Evolutionary conservation across 2,113 vertebrate species (phyloP).

Genomic region (Athene noctua): DNA sequence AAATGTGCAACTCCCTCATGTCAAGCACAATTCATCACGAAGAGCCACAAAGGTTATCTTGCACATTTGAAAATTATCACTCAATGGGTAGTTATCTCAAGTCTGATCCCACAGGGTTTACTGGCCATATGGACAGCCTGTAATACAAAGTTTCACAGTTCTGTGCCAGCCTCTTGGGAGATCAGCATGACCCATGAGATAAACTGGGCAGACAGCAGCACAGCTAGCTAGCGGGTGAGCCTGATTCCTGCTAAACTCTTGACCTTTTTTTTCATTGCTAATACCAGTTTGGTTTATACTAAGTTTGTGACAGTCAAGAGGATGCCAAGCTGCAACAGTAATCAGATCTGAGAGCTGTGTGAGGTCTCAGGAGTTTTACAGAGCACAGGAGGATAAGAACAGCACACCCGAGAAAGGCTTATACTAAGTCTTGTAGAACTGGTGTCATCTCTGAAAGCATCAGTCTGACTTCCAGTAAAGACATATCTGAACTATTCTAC

Average conservation of each 20-base stretch:
- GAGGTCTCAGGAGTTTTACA: neutral
- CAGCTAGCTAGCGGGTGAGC: neutral
- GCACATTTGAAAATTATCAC: neutral
- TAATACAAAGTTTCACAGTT: neutral
- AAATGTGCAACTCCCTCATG: neutral
- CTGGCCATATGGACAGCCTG: neutral
- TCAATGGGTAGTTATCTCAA: neutral
- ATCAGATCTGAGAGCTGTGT: neutral
- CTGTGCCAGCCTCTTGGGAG: neutral
- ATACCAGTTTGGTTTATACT: neutral
- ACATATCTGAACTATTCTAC: neutral
- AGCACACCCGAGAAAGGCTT: neutral
- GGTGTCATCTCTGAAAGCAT: neutral
- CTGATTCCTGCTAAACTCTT: neutral
- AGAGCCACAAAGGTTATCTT: neutral
- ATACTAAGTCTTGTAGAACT: neutral
- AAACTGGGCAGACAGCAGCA: neutral
- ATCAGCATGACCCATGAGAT: neutral
- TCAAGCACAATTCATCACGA: conserved; percentile 20
- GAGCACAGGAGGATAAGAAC: neutral
- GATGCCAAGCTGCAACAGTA: neutral
- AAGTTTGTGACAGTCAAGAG: neutral
- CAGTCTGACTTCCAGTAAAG: neutral
- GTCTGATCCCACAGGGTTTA: neutral
- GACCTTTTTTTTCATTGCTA: neutral